phyloP scores from a whole-genome alignment of 2,113 vertebrate species.

The Vireo altiloquus region DNA sequence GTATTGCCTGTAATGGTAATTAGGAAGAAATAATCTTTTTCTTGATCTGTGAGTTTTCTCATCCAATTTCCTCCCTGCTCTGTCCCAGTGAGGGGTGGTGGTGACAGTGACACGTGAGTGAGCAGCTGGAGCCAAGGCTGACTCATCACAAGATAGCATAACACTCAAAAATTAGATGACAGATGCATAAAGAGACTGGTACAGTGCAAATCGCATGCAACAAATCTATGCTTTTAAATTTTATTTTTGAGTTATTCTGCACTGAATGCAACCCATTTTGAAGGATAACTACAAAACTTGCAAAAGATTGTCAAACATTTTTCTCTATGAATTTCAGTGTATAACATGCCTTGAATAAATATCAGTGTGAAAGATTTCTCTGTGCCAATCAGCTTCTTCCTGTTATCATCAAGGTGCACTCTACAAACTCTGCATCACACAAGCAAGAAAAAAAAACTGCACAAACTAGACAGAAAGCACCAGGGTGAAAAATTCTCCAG shows the following conservation, averaged over 20 bases:
- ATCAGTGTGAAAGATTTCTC: background rate
- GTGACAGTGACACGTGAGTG: background rate
- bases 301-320: background rate
- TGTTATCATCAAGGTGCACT: background rate
- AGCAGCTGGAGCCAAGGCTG: background rate
- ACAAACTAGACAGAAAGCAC: background rate
- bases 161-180: background rate
- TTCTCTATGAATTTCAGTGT: background rate
- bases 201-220: background rate
- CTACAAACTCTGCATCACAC: background rate
- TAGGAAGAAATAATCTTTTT: background rate
- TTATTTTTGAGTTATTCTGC: background rate
- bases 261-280: background rate
- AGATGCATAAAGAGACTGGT: background rate
- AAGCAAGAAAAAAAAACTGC: background rate
- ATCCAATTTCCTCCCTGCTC: background rate
- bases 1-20: background rate
- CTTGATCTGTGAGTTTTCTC: background rate
- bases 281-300: background rate
- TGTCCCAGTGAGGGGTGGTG: background rate
- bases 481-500: background rate
- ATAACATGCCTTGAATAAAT: background rate
- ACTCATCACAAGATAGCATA: background rate
- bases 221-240: background rate
- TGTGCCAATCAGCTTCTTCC: background rate